phyloP scores from a whole-genome alignment of 2,113 vertebrate genomes.

The Phasianus colchicus region DNA sequence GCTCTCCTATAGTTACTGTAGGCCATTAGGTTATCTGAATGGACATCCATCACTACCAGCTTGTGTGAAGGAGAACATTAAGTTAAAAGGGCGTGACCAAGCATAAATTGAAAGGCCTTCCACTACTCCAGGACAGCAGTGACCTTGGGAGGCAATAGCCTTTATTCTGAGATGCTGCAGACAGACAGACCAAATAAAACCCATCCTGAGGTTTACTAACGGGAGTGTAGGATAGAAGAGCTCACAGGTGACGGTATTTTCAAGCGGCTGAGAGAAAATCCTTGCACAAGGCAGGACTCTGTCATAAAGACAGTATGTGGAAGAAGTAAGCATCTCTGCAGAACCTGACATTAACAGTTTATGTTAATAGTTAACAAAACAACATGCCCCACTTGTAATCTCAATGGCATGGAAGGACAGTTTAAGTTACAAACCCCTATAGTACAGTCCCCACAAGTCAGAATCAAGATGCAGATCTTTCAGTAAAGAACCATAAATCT shows the following conservation, averaged over 20 bases:
- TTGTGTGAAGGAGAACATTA: conserved; percentile 68
- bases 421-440: neutral
- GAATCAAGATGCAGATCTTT: neutral
- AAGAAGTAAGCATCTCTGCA: neutral
- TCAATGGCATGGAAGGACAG: neutral
- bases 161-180: neutral
- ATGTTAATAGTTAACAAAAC: neutral
- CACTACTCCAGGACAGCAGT: conserved; percentile 12
- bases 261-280: neutral
- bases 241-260: neutral
- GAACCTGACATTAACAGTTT: neutral
- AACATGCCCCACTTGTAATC: neutral
- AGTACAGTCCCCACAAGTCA: neutral
- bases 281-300: neutral
- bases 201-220: neutral
- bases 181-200: neutral
- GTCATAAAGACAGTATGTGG: neutral
- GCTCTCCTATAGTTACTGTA: conserved; percentile 44
- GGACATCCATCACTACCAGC: conserved; percentile 63
- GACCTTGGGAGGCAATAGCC: neutral
- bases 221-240: neutral
- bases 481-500: neutral
- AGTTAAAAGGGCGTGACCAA: conserved; percentile 65
- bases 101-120: conserved; percentile 62
- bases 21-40: conserved; percentile 63